These are phyloP conservation scores for Odontocolon sp. DNA, from an alignment of 2,888 invertebrate genomes.

Conservation along the genomic window DNA sequence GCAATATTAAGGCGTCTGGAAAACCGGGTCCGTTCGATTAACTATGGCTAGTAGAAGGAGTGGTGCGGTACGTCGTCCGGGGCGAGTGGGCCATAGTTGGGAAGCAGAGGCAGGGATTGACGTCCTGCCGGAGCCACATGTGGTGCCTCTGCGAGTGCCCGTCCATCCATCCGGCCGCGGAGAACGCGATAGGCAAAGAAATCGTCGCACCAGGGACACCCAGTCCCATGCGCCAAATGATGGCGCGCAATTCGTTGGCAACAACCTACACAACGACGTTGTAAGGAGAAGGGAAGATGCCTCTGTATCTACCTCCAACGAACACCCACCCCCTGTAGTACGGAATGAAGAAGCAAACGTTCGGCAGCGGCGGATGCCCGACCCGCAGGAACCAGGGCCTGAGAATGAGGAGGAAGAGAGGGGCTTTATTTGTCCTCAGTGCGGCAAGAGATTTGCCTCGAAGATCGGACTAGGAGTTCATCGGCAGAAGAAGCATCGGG, in stretches of 20 bases:
- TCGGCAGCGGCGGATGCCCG: too few species aligned
- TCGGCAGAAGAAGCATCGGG: not conserved
- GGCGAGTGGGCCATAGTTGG: not conserved
- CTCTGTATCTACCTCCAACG: slow-evolving; percentile 14
- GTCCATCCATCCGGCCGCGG: slow-evolving; percentile 33
- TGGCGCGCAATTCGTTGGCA: slow-evolving; percentile 1
- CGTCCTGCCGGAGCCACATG: slow-evolving; percentile 18
- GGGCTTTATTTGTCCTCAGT: not conserved
- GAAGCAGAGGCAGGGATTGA: slow-evolving; percentile 12
- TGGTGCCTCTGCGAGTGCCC: slow-evolving; percentile 4
- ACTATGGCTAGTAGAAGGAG: not conserved
- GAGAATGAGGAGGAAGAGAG: not conserved
- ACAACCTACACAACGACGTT: not conserved
- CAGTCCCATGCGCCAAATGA: not conserved
- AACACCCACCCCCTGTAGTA: not conserved
- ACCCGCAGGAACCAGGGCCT: not conserved
- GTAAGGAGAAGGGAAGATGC: slow-evolving; percentile 6
- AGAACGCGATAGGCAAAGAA: not conserved
- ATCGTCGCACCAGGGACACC: not conserved
- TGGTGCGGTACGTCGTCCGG: slow-evolving; percentile 52
- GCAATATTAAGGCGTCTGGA: not conserved
- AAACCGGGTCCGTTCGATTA: not conserved
- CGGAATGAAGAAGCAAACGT: too few species aligned
- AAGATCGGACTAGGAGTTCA: not conserved
- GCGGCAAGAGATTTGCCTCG: not conserved